These are phyloP conservation scores for Hydrozoanthus tunicans DNA, from an alignment of 64 coral and sea anemone species.

Conservation along the genomic window DNA sequence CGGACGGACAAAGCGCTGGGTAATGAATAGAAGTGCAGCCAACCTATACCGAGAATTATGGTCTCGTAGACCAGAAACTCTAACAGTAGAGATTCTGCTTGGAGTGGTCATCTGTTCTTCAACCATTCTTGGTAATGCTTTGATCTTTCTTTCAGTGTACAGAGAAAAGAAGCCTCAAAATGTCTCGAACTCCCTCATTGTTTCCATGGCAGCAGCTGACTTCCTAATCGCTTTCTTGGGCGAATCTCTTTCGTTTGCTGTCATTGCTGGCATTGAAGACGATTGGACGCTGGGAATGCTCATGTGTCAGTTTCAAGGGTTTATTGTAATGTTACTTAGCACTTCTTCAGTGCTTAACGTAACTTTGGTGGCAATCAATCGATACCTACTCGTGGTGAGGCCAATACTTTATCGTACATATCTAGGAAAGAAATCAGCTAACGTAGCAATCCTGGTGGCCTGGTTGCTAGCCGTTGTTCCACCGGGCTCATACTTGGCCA, in stretches of 20 bases:
- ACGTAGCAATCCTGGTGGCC: neutral
- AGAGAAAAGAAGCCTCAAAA: slow-evolving; percentile 49
- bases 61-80: neutral
- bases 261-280: neutral
- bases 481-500: slow-evolving; percentile 24
- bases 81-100: slow-evolving; percentile 21
- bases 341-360: slow-evolving; percentile 44
- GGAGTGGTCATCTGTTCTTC: neutral
- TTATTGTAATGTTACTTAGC: neutral
- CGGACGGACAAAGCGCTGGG: neutral
- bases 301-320: slow-evolving; percentile 53
- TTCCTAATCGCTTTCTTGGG: slow-evolving; percentile 35
- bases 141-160: slow-evolving; percentile 17
- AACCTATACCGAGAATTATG: slow-evolving; percentile 17
- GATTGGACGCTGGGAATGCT: slow-evolving; percentile 1
- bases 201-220: slow-evolving; percentile 62
- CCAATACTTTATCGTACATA: neutral
- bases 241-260: slow-evolving; percentile 39
- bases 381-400: slow-evolving; percentile 53
- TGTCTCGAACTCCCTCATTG: slow-evolving; percentile 27
- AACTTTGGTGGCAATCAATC: slow-evolving; percentile 48
- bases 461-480: neutral
- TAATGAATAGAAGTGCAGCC: slow-evolving; percentile 22
- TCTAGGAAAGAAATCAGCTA: slow-evolving; percentile 1
- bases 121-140: slow-evolving; percentile 54